phyloP scores from a whole-genome alignment of 30 jellyfish, hydroid and myxozoan species.

The Chrysaora quinquecirrha region DNA sequence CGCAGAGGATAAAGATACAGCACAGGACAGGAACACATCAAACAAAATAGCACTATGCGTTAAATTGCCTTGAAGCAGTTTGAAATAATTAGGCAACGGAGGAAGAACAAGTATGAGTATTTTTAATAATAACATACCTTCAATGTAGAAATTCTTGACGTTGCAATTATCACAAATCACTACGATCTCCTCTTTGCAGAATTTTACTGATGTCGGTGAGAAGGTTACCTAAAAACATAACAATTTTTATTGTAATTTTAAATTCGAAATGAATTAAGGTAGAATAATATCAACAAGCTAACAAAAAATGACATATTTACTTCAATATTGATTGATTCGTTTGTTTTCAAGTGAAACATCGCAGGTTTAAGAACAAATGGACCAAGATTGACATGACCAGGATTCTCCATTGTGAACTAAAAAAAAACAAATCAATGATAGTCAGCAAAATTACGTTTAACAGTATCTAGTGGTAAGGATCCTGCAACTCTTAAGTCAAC shows the following conservation, averaged over 20 bases:
- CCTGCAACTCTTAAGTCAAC: no score
- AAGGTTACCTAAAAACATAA: conserved; percentile 47
- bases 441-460: no score
- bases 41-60: no score
- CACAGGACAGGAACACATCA: no score
- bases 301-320: conserved; percentile 17
- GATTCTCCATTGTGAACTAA: neutral
- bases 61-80: no score
- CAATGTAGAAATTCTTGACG: conserved; percentile 37
- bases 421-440: no score
- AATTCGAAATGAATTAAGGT: neutral
- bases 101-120: no score
- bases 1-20: no score
- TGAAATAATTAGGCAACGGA: no score
- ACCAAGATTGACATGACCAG: conserved; percentile 25
- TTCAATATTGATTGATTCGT: conserved; percentile 18
- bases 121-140: no score
- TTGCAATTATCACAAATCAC: conserved; percentile 81
- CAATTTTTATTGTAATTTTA: no score
- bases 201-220: conserved; percentile 70
- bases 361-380: conserved; percentile 40
- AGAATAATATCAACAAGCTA: neutral
- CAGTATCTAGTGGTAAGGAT: no score
- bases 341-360: conserved; percentile 34
- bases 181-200: conserved; percentile 24